These are phyloP conservation scores for Chlamydotis undulata DNA, from an alignment of 2,113 vertebrate species.

Conservation along the genomic window DNA sequence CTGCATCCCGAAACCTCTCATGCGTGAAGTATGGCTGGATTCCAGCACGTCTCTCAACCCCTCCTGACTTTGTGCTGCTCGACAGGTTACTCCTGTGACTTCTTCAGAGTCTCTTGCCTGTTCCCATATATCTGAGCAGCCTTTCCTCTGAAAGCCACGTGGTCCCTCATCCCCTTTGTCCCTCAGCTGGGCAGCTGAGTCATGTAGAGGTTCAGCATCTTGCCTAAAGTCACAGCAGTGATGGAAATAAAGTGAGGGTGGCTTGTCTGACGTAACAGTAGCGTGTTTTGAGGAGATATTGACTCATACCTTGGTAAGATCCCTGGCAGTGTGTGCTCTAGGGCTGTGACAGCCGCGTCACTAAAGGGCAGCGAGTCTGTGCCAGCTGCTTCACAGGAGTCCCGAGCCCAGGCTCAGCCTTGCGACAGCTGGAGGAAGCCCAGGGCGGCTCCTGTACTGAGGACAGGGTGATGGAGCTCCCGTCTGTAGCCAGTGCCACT, in stretches of 20 bases:
- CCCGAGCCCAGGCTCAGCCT: background rate
- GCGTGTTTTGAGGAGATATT: background rate
- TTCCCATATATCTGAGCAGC: background rate
- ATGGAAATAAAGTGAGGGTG: background rate
- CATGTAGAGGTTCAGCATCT: background rate
- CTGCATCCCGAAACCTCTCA: background rate
- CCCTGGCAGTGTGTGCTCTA: background rate
- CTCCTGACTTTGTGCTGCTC: background rate
- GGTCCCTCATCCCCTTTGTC: background rate
- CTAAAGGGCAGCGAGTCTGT: background rate
- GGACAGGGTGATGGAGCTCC: background rate
- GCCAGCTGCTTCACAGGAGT: background rate
- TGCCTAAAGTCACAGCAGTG: background rate
- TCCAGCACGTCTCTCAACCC: background rate
- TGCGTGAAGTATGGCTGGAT: background rate
- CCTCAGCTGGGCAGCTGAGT: background rate
- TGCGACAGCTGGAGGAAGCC: fast-evolving
- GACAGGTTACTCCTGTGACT: background rate
- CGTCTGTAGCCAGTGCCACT: fast-evolving
- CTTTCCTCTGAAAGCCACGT: background rate
- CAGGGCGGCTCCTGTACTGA: fast-evolving
- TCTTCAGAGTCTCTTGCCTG: background rate
- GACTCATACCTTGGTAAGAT: background rate
- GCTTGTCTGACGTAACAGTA: background rate
- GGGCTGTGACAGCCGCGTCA: background rate